These are phyloP conservation scores for Sinocyclocheilus anophthalmus DNA, from an alignment of 2,113 vertebrate genomes.

Conservation along the genomic window DNA sequence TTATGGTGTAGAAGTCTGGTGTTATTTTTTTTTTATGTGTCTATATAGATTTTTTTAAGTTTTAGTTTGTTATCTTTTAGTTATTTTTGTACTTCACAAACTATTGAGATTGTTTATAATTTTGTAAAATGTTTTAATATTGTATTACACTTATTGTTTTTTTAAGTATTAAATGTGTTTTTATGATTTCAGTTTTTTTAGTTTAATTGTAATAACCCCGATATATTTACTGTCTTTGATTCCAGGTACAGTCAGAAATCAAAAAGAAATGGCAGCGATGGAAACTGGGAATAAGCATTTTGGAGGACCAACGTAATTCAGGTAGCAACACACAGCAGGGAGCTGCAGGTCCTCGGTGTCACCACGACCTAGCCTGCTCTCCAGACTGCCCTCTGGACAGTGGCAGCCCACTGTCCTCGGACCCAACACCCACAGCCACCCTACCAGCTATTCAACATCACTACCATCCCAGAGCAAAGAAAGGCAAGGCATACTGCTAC, in stretches of 20 bases:
- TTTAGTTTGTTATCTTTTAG: no score
- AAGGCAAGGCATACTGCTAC: constrained; percentile 57
- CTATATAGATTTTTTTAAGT: no score
- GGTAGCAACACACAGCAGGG: constrained; percentile 45
- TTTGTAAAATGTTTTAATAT: no score
- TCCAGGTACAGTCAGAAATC: constrained; percentile 79
- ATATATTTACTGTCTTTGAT: background rate
- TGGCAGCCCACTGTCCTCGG: constrained; percentile 4
- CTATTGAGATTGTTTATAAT: no score
- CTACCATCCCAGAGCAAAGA: constrained; percentile 37
- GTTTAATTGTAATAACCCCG: no score
- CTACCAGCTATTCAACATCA: background rate
- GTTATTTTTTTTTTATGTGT: no score
- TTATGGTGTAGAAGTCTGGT: no score
- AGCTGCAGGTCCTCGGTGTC: background rate
- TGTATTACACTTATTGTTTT: no score
- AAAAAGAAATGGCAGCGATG: constrained; percentile 74
- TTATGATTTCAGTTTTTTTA: no score
- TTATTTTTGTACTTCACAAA: no score
- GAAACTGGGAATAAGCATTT: constrained; percentile 61
- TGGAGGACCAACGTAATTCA: constrained; percentile 58
- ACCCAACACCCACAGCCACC: background rate
- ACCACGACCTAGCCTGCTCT: constrained; percentile 23
- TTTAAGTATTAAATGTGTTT: no score
- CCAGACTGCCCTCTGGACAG: background rate